Evolutionary conservation across 2,888 invertebrate species (phyloP), one percentile per base, ranked within the genome.

Genomic region (Ophion slaviceki): DNA sequence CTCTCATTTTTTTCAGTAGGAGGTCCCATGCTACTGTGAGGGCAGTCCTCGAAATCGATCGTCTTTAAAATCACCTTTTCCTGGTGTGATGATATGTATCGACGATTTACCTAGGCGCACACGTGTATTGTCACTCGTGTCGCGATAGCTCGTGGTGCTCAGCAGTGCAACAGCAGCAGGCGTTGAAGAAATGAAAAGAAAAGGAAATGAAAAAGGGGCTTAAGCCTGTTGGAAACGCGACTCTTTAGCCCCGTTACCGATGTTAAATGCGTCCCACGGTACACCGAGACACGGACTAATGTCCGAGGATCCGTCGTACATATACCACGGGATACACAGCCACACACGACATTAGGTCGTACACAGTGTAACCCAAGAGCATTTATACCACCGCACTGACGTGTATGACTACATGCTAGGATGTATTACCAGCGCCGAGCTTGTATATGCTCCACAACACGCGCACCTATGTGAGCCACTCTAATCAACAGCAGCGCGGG

Each of bases 191-290:
- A n/a, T 28, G 61, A 59, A 68, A 68, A 68, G 61, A 68, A 72
- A 8, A 36, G 14, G 59, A 1, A 59, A 59, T 40, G 24, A 64
- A 47, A 70, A n/a, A 59, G 59, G 47, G 45, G 61, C 64, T 53
- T 57, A 82, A 80, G 76, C 84, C 72, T 59, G 72, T 67, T 84
- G 86, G 76, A 85, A 86, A 88, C 80, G 87, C 86, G 85, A 90
- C 90, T 91, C 88, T 90, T 91, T 91, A 87, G 91, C 90, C 90
- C 90, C 89, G 91, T 92, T 92, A 92, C 92, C 90, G 90, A 93
- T 93, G 93, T 91, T 93, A 91, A 93, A 93, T 92, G 92, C 90
- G 91, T 92, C 91, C 92, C 91, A 90, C 92, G 92, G 91, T 90
- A 91, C 90, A 88, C 89, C 89, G 82, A 89, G 93, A 93, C 93